phyloP scores from a whole-genome alignment of 2,888 invertebrate genomes.

The Cantharis nigra region DNA sequence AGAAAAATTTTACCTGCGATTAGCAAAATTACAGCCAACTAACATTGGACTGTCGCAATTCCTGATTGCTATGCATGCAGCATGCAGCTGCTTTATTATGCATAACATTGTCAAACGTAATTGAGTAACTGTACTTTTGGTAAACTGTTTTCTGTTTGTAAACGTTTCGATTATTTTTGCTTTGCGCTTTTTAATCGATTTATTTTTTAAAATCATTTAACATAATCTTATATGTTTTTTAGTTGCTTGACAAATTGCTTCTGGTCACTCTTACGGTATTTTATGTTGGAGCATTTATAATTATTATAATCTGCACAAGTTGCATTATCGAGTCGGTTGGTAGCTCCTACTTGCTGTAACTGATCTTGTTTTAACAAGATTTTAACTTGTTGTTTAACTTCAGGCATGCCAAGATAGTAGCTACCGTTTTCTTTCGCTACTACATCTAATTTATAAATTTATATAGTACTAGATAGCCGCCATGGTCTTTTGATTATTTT shows the following conservation, averaged over 20 bases:
- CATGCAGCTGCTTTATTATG: not conserved
- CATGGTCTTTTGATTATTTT: not conserved
- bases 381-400: not conserved
- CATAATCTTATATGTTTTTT: not conserved
- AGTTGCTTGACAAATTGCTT: conserved; percentile 21
- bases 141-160: not conserved
- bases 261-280: conserved; percentile 18
- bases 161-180: not conserved
- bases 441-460: not conserved
- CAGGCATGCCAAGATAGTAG: not conserved
- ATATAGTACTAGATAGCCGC: not conserved
- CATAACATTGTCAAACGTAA: not conserved
- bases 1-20: not conserved
- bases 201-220: not conserved
- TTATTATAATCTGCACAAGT: conserved; percentile 15
- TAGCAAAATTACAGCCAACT: not conserved
- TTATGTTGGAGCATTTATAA: conserved; percentile 19
- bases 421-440: not conserved
- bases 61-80: not conserved
- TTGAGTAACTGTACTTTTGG: not conserved
- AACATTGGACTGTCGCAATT: not conserved
- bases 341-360: conserved; percentile 13
- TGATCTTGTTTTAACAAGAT: conserved; percentile 12
- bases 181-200: not conserved
- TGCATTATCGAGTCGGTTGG: conserved; percentile 8